Base-by-base conservation (phyloP, 2,113 vertebrate species). In the Spheniscus mendiculus region DNA sequence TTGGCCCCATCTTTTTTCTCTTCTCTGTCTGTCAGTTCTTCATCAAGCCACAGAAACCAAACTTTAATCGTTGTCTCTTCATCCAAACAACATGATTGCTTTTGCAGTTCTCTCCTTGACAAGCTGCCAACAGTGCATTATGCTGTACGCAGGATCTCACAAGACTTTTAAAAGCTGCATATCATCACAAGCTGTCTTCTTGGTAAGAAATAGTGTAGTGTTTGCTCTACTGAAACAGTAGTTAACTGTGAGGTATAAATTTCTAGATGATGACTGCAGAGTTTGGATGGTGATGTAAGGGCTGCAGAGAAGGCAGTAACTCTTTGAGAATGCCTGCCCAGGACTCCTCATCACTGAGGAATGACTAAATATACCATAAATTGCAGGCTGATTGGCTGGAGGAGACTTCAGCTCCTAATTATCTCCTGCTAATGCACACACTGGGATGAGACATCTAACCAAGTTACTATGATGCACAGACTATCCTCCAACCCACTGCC, bases 161-260 rank as follows among this genome's bases (percentile, higher is more conserved):
- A 85, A 88, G 79, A 53, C 70, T 91, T 89, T 90, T 95, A 72
- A 91, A 93, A 94, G 80, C 83, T 87, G 56, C 59, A 29, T 76
- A 82, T 92, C 56, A 89, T 90, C 76, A 67, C 69, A 93, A 87
- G 72, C 56, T 95, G 72, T 93, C 94, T 49, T 63, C 80, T 84
- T 79, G 52, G 56, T 95, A 91, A 95, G 77, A 89, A 93, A 87
- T 67, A 89, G 73, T 45, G 34, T 42, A 62, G 91, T 5, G 5
- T 67, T 95, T 95, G 36, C 92, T 94, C 73, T 42, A 90, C 86
- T 87, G 90, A 95, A 96, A 84, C 80, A 87, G 97, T 90, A 96
- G 89, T 89, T 93, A 92, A 40, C 44, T 90, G 42, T 79, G 77
- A 97, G 87, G 77, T 79, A 82, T 97, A 91, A 81, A 93, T 96